Base-by-base conservation (phyloP, 2,113 vertebrate genomes). In the Apeltes quadracus region DNA sequence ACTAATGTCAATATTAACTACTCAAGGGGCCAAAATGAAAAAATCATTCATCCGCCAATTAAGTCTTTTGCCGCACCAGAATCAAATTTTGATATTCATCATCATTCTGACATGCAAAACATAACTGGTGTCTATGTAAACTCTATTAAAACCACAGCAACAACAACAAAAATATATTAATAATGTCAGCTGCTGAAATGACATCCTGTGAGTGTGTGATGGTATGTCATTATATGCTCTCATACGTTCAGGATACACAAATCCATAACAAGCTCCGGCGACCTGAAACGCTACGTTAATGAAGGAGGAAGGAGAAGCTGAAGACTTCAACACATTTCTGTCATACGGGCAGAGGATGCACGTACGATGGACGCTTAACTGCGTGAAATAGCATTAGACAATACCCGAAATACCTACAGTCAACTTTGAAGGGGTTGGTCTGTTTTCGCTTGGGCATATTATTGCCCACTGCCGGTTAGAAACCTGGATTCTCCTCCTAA, bases 401-500 rank as follows among this genome's bases (percentile, higher is more conserved):
- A 88, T 87, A 92, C 82, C 89, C 89, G 74, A 16, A 83, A 93
- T 95, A 95, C 94, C 90, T 94, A 94, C 94, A 95, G 91, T 94
- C 82, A 90, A 94, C 94, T 95, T 93, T 95, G 92, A 95, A 95
- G 78, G 94, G 94, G 87, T 93, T 95, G 91, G 88, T 94, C 89
- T 94, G 94, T 94, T 95, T 95, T 72, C 94, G 89, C 80, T 93
- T 93, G 85, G 94, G 94, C 93, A 95, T 94, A 94, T 92, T 94
- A 93, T 54, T 67, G 86, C 68, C 84, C 79, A 85, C 82, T 89
- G 74, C 84, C 78, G 75, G 75, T 57, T 39, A 77, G 76, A 18
- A 51, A 29, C 48, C 68, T 73, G 88, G 83, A 85, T 82, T 87
- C 79, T 90, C 92, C 87, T 84, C 81, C 84, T 63, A 66, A 76